phyloP scores from a whole-genome alignment of 2,797 vertebrate genomes.

The Parotocinclus haroldoi region DNA sequence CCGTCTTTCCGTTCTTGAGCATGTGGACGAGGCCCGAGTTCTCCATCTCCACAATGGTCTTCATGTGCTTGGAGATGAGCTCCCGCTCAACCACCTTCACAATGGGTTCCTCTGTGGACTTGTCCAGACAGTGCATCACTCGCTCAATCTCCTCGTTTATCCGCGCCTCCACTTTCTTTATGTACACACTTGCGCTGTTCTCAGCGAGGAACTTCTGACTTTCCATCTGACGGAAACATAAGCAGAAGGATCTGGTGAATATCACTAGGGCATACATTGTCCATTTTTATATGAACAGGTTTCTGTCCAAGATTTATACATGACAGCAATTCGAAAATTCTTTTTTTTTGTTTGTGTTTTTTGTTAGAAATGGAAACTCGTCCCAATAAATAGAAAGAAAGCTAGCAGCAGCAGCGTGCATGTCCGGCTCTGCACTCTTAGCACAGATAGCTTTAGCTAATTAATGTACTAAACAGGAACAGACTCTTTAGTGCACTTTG shows the following conservation, averaged over 20 bases:
- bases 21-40: slow-evolving; percentile 96
- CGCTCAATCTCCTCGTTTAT: slow-evolving; percentile 98
- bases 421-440: no score
- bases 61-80: slow-evolving; percentile 98
- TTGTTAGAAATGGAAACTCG: no score
- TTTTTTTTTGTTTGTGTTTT: no score
- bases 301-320: no score
- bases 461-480: no score
- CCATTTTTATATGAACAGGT: no score
- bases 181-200: slow-evolving; percentile 97
- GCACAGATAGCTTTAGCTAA: no score
- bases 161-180: slow-evolving; percentile 96
- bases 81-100: slow-evolving; percentile 96
- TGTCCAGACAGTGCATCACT: slow-evolving; percentile 97
- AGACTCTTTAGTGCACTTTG: no score
- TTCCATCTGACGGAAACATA: slow-evolving; percentile 81
- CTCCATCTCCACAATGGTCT: slow-evolving; percentile 99
- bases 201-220: slow-evolving; percentile 97
- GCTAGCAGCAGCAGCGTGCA: no score
- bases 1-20: slow-evolving; percentile 96
- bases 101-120: slow-evolving; percentile 93
- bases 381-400: no score
- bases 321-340: no score
- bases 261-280: no score
- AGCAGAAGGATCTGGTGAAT: neutral